Evolutionary conservation across 2,797 vertebrate species (phyloP).

Genomic region (Tachyglossus aculeatus): DNA sequence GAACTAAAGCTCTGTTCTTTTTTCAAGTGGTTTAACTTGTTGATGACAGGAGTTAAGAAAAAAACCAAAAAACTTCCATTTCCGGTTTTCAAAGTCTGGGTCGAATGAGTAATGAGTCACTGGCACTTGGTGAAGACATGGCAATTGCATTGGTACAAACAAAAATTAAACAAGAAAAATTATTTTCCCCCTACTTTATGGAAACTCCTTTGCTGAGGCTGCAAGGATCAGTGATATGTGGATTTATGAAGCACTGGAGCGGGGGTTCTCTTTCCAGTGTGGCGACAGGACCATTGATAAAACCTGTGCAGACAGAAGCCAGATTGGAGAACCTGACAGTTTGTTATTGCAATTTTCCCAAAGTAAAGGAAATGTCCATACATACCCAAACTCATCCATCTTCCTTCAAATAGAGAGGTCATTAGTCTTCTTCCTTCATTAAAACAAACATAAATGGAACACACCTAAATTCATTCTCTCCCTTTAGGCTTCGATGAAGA

Average conservation of each 20-base stretch:
- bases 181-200: background rate
- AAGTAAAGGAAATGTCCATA: slow-evolving; percentile 7
- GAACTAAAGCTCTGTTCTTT: background rate
- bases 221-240: slow-evolving; percentile 2
- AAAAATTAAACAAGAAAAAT: slow-evolving; percentile 39
- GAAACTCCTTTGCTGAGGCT: background rate
- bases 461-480: slow-evolving; percentile 1
- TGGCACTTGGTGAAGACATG: background rate
- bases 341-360: slow-evolving; percentile 28
- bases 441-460: slow-evolving; percentile 15
- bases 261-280: slow-evolving; percentile 5
- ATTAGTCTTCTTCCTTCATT: slow-evolving; percentile 43
- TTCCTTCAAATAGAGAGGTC: slow-evolving; percentile 16
- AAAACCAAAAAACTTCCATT: background rate
- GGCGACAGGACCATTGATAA: slow-evolving; percentile 41
- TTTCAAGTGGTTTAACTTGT: background rate
- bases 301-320: slow-evolving; percentile 36
- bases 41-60: background rate
- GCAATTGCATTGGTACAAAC: background rate
- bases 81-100: background rate
- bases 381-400: slow-evolving; percentile 8
- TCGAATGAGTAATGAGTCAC: slow-evolving; percentile 22
- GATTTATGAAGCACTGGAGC: slow-evolving; percentile 24
- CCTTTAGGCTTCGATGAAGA: background rate
- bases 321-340: background rate